Percentiles rank a stretch among this genome's conserved stretches.
These are phyloP conservation scores for Strigops habroptila DNA, from an alignment of 2,113 vertebrate genomes.

Conservation along the genomic window DNA sequence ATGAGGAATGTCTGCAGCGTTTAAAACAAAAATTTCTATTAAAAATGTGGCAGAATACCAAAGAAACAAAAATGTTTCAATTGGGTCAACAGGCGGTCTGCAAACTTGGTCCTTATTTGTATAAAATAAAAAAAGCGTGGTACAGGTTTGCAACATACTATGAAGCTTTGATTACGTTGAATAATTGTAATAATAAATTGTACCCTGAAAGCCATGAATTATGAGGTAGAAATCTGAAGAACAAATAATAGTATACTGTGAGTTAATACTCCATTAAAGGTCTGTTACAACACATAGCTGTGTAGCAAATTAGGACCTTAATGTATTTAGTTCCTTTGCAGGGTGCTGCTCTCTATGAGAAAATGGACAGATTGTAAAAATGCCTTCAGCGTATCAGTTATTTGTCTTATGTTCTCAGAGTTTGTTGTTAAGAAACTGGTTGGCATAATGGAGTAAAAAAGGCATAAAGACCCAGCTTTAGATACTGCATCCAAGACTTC, in stretches of 20 bases:
- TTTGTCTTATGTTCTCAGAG: not conserved
- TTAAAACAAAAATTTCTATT: not conserved
- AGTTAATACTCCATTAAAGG: not conserved
- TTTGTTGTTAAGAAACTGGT: fast-evolving
- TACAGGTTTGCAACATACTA: fast-evolving
- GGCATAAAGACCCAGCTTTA: not conserved
- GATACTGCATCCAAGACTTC: not conserved
- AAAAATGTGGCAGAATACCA: not conserved
- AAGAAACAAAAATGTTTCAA: not conserved
- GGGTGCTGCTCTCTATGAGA: not conserved
- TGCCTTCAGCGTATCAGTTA: fast-evolving
- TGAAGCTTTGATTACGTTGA: fast-evolving
- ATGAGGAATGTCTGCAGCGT: not conserved
- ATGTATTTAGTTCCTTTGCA: not conserved
- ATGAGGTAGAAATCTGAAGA: not conserved
- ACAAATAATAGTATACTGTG: not conserved
- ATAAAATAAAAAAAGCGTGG: not conserved
- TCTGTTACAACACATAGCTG: not conserved
- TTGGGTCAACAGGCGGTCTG: not conserved
- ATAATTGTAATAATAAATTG: not conserved
- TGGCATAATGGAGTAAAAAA: not conserved
- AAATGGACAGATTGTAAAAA: not conserved
- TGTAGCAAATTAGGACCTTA: not conserved
- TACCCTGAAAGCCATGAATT: not conserved
- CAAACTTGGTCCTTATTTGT: not conserved